Percentiles rank a stretch among this genome's conserved stretches.
Evolutionary conservation across 2,113 vertebrate genomes (phyloP).

Genomic region (Rattus norvegicus): GRCr8 NC_086019.1:186688501-186689000

Average conservation of each 20-base stretch:
- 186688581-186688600: not conserved
- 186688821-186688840: not conserved
- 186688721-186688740: constrained; percentile 43
- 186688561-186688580: not conserved
- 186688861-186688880: not conserved
- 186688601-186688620: not conserved
- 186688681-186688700: constrained; percentile 39
- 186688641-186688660: not conserved
- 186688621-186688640: not conserved
- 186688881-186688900: too few relatives aligned
- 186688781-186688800: not conserved
- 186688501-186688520: not conserved
- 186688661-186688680: not conserved
- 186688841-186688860: not conserved
- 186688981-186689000: not conserved
- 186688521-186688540: not conserved
- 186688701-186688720: constrained; percentile 37
- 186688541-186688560: not conserved
- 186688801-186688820: too few relatives aligned
- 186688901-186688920: not conserved
- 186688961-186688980: not conserved
- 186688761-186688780: fast-evolving
- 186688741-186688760: not conserved
- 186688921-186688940: not conserved
- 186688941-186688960: not conserved